A percentile compares a stretch with the other conserved stretches of the same genome.
phyloP scores from a whole-genome alignment of 2,797 vertebrate species.

The Petrocephalus sullivani region DNA sequence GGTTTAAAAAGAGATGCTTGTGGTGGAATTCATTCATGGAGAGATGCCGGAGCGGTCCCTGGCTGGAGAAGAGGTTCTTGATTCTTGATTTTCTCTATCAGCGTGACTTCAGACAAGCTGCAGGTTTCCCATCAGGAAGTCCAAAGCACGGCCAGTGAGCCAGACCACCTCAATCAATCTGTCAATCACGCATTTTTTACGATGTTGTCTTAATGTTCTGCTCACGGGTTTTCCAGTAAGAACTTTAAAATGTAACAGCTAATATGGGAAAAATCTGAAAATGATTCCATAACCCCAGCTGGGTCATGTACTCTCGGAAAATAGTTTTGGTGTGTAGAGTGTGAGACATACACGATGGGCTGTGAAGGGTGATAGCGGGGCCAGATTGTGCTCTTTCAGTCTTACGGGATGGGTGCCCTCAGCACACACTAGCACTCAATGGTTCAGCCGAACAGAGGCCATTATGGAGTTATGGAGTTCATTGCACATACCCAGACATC shows the following conservation, averaged over 20 bases:
- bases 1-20: neutral
- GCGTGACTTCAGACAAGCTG: neutral
- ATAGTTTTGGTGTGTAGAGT: neutral
- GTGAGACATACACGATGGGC: neutral
- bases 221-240: neutral
- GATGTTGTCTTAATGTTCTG: neutral
- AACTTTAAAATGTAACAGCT: neutral
- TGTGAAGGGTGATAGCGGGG: neutral
- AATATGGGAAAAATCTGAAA: conserved; percentile 13
- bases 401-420: neutral
- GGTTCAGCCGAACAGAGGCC: neutral
- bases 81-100: neutral
- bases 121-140: neutral
- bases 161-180: neutral
- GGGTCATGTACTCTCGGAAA: neutral
- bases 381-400: neutral
- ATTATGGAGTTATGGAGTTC: neutral
- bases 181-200: conserved; percentile 3
- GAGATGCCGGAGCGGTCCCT: neutral
- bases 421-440: neutral
- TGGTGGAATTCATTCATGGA: neutral
- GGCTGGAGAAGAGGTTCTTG: neutral
- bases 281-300: neutral
- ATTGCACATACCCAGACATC: neutral
- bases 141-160: neutral